Evolutionary conservation across 2,888 invertebrate genomes (phyloP), one percentile per base, ranked within the genome.

Genomic region (Sminthurinus aureus): DNA sequence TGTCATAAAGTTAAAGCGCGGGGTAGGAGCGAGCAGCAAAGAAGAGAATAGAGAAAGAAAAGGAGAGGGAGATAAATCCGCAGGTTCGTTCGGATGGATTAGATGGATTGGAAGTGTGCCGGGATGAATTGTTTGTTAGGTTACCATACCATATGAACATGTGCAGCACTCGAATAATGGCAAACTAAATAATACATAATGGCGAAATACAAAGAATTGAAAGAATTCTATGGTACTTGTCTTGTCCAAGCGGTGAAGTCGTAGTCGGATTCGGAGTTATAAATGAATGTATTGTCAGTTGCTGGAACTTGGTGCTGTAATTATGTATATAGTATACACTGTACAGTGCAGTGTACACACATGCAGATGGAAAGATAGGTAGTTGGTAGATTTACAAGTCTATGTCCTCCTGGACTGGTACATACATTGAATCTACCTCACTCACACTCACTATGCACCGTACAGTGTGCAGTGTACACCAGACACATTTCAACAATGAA

Each of bases 171-270:
- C 71, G 82, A 84, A 82, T 82, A 82, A 82, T 82, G 76, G 82
- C 76, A 82, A 64, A 76, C 76, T 76, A 74, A 82, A 82, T 82
- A 75, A 76, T 76, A 76, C 69, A 80, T 80, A 80, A 81, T 84
- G 81, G 84, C 81, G 77, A 84, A 84, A 81, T 64, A 84, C 84
- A 84, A 84, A 79, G 78, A 76, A 79, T 77, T 83, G 50, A 83
- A 84, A 79, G 81, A 74, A 83, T 79, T 84, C 82, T 82, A 84
- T 84, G 84, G 84, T 84, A 84, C 84, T 84, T 84, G 84, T 84
- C 84, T 84, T 84, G 84, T 84, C 84, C 84, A 83, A 75, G 82
- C 79, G 67, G 84, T 84, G 83, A 82, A 83, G 67, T 79, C 79
- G 67, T 3, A 58, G 58, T 58, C 58, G 58, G 79, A 58, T 3